phyloP scores from a whole-genome alignment of 2,888 invertebrate genomes.

The Nephrocerus scutellatus region DNA sequence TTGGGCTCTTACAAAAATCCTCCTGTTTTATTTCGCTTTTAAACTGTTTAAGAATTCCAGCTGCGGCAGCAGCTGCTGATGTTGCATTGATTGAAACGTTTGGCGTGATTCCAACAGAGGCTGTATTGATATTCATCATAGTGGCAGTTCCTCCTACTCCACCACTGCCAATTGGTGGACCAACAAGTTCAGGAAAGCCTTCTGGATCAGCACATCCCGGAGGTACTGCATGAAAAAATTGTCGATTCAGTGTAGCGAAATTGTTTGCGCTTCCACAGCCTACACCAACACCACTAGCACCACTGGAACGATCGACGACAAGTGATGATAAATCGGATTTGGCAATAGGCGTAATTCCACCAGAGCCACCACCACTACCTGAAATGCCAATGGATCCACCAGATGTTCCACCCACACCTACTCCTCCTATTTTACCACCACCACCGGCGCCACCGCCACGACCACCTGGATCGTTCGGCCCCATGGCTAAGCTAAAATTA shows the following conservation, averaged over 20 bases:
- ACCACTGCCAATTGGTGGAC: background rate
- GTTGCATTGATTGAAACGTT: too few relatives aligned
- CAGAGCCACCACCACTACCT: conserved; percentile 15
- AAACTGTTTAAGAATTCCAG: conserved; percentile 26
- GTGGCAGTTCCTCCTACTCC: too few relatives aligned
- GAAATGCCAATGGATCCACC: conserved; percentile 14
- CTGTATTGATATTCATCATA: conserved; percentile 12
- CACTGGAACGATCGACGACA: conserved; percentile 10
- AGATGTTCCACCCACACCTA: too few relatives aligned
- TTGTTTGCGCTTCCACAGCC: conserved; percentile 28
- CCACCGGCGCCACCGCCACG: conserved; percentile 49
- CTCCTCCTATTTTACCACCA: conserved; percentile 20
- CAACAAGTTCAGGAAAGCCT: conserved; percentile 25
- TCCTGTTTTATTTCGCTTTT: conserved; percentile 36
- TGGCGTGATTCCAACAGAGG: conserved; percentile 7
- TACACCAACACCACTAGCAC: conserved; percentile 20
- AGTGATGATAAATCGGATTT: background rate
- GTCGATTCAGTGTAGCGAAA: conserved; percentile 28
- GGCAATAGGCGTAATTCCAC: background rate
- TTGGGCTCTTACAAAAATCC: conserved; percentile 57
- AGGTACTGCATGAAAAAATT: conserved; percentile 33
- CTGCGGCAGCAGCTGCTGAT: conserved; percentile 10
- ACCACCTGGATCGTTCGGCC: conserved; percentile 61
- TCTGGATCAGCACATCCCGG: conserved; percentile 25
- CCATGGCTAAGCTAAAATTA: conserved; percentile 30